Conservation (phyloP, 2,113 vertebrate genomes). For the Hemicordylus capensis region DNA sequence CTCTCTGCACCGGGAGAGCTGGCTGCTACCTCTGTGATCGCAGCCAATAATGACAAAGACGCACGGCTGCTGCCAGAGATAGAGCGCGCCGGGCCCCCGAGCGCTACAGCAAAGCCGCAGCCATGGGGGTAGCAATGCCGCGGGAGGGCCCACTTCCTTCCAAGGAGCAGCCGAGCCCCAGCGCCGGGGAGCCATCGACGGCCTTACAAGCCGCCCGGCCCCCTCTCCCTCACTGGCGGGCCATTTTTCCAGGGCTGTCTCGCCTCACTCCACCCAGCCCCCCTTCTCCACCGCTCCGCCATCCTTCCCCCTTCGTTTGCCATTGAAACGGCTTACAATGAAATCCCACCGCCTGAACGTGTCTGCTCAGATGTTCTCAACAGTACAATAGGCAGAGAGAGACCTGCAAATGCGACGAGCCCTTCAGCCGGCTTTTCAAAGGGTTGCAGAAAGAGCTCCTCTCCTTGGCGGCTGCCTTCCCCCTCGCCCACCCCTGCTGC, state of each 20-base stretch:
- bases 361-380: constrained; percentile 60
- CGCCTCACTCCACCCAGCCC: neutral
- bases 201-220: constrained; percentile 55
- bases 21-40: constrained; percentile 63
- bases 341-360: constrained; percentile 61
- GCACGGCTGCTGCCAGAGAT: constrained; percentile 66
- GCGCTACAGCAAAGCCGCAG: constrained; percentile 68
- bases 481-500: constrained; percentile 39
- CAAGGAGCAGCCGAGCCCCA: constrained; percentile 56
- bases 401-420: constrained; percentile 51
- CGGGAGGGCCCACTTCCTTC: constrained; percentile 65
- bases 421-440: constrained; percentile 50
- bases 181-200: constrained; percentile 64
- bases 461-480: constrained; percentile 38
- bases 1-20: constrained; percentile 57
- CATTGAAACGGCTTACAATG: constrained; percentile 70
- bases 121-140: constrained; percentile 63
- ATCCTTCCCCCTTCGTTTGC: constrained; percentile 36
- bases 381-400: constrained; percentile 63
- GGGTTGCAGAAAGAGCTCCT: constrained; percentile 33
- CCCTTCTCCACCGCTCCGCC: fast-evolving
- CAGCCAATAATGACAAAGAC: constrained; percentile 69
- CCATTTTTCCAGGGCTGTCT: constrained; percentile 43
- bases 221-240: constrained; percentile 38
- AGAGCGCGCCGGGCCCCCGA: constrained; percentile 54